phyloP scores from a whole-genome alignment of 2,113 vertebrate species.

The Garra rufa region DNA sequence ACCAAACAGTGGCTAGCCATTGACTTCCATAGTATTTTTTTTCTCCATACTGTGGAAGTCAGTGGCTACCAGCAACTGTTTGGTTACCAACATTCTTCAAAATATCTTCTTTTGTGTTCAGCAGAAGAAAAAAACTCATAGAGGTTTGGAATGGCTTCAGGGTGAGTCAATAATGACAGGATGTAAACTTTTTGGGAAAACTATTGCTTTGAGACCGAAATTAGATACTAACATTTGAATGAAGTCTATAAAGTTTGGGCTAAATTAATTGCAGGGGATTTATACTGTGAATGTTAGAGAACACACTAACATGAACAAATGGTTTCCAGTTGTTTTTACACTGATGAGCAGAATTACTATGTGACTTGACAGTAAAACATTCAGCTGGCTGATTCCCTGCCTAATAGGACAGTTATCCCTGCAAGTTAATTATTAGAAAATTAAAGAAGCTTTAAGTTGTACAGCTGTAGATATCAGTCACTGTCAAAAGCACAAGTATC shows the following conservation, averaged over 20 bases:
- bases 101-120: too few relatives aligned
- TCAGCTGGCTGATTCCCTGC: constrained; percentile 5
- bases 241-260: background rate
- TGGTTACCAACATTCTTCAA: too few relatives aligned
- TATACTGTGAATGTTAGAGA: background rate
- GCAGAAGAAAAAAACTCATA: too few relatives aligned
- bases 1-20: too few relatives aligned
- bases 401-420: constrained; percentile 10
- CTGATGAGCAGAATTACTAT: constrained; percentile 31
- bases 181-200: too few relatives aligned
- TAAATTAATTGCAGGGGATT: background rate
- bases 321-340: constrained; percentile 55
- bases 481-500: background rate
- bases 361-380: constrained; percentile 37
- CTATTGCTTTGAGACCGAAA: background rate
- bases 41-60: too few relatives aligned
- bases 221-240: background rate
- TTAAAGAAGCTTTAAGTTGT: background rate
- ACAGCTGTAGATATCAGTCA: background rate
- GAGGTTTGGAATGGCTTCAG: too few relatives aligned
- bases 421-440: background rate
- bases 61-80: too few relatives aligned
- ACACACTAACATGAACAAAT: constrained; percentile 55
- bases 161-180: too few relatives aligned
- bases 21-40: too few relatives aligned